phyloP scores from a whole-genome alignment of 2,888 invertebrate genomes.

The Synanthedon formicaeformis region DNA sequence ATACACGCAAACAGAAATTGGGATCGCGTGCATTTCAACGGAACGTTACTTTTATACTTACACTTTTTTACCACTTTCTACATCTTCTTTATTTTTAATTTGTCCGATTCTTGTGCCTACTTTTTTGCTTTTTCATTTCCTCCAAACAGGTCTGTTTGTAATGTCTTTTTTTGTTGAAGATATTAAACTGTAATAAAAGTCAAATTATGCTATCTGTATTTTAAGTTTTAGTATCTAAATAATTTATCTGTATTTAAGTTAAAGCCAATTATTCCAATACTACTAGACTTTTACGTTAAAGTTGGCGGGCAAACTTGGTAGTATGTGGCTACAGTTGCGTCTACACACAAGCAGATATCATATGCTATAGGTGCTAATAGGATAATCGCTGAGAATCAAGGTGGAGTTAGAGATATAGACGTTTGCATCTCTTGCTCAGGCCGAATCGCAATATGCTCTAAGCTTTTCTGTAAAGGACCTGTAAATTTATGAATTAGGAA shows the following conservation, averaged over 20 bases:
- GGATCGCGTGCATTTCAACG: slow-evolving; percentile 9
- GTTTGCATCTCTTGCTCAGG: too few species aligned
- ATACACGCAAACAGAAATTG: slow-evolving; percentile 6
- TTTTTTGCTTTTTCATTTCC: not conserved
- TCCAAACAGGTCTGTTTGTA: not conserved
- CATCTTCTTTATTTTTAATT: not conserved
- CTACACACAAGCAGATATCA: too few species aligned
- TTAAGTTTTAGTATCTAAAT: not conserved
- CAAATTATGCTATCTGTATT: not conserved
- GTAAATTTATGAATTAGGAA: too few species aligned
- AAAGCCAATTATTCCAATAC: too few species aligned
- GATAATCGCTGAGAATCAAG: too few species aligned
- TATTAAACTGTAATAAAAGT: not conserved
- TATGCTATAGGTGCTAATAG: too few species aligned
- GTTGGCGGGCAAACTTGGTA: too few species aligned
- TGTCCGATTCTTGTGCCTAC: not conserved
- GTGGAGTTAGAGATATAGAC: too few species aligned
- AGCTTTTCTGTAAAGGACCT: too few species aligned
- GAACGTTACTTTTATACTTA: slow-evolving; percentile 5
- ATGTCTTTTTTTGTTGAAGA: not conserved
- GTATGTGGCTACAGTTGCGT: too few species aligned
- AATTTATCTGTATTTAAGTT: not conserved
- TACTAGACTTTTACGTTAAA: too few species aligned
- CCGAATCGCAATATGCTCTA: too few species aligned
- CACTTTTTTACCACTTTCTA: slow-evolving; percentile 4